phyloP scores from a whole-genome alignment of 2,797 vertebrate genomes.

The Tamandua tetradactyla region DNA sequence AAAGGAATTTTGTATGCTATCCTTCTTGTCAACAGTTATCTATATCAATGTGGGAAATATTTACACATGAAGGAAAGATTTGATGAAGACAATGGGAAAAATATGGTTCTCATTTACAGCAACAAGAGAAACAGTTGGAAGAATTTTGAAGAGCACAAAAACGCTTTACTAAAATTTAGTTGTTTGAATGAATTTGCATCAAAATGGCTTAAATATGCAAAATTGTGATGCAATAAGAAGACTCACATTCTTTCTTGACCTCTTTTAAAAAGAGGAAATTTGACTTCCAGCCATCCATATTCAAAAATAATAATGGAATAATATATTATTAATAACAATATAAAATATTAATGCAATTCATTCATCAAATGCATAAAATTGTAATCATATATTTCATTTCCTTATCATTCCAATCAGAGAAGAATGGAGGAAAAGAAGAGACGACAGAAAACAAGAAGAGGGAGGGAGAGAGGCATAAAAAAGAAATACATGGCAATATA shows the following conservation, averaged over 20 bases:
- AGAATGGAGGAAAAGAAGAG: not conserved
- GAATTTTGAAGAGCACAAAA: not conserved
- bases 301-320: too few species aligned
- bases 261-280: not conserved
- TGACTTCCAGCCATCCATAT: not conserved
- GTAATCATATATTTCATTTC: not conserved
- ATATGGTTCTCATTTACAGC: not conserved
- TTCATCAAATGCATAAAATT: not conserved
- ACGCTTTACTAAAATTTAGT: not conserved
- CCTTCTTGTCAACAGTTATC: not conserved
- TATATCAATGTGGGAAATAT: not conserved
- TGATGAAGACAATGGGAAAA: not conserved
- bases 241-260: not conserved
- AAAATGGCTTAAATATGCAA: not conserved
- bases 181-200: not conserved
- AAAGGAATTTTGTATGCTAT: not conserved
- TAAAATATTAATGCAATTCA: too few species aligned
- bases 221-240: not conserved
- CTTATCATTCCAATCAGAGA: not conserved
- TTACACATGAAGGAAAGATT: not conserved
- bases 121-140: not conserved
- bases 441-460: too few species aligned
- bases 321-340: too few species aligned
- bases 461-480: not conserved
- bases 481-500: not conserved